Base-by-base conservation (phyloP, 2,888 invertebrate genomes). In the Daptonema setosum region DNA sequence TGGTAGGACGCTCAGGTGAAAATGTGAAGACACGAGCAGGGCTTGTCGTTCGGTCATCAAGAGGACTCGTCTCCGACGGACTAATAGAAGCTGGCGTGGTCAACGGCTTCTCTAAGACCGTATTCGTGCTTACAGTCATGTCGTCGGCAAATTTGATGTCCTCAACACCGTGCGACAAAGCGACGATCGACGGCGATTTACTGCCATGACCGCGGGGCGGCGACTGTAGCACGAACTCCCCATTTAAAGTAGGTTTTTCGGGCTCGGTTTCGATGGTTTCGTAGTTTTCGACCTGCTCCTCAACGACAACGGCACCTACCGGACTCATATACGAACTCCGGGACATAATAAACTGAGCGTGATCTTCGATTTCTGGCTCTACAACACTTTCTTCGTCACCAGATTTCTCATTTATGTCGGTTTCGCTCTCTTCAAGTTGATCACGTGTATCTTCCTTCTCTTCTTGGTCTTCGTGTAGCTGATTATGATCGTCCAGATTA, bases 11-110 rank as follows among this genome's bases (percentile, higher is more conserved):
- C n/a, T n/a, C n/a, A 8, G 20, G 28, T 52, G 20, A 20, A 28
- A 54, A 54, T 26, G 54, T 54, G 54, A 54, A 54, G 11, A 54
- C 54, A 8, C 22, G 43, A 2, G 54, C 43, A 3, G 54, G 54
- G 17, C 43, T 53, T 17, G 28, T 8, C 17, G 24, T 5, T 52
- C 28, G 51, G 17, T 26, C 14, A 5, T 24, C 3, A 24, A 26
- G 51, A 5, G 26, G 51, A 11, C 25, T 45, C 17, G 14, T 45
- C 45, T 45, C 45, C 3, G n/a, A n/a, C n/a, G 45, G 17, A n/a
- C n/a, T n/a, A n/a, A n/a, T n/a, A n/a, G n/a, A n/a, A n/a, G n/a
- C n/a, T n/a, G n/a, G n/a, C n/a, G n/a, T n/a, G n/a, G n/a, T n/a
- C n/a, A n/a, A n/a, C n/a, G n/a, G n/a, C n/a, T n/a, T n/a, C n/a